These are phyloP conservation scores for Adelges cooleyi DNA, from an alignment of 1,140 invertebrate species.

Conservation along the genomic window DNA sequence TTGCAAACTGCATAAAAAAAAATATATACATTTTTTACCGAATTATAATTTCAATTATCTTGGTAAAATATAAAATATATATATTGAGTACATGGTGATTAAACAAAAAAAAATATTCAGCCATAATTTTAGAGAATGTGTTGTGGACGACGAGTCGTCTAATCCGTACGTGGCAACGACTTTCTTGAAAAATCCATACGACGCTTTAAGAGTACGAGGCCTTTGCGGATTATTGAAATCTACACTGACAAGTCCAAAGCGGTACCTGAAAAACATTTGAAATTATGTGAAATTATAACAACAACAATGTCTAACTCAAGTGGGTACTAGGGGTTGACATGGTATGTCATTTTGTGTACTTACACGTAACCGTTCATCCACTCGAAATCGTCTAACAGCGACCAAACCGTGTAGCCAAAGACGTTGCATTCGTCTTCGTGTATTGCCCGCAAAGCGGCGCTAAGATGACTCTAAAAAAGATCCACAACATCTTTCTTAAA, in stretches of 20 bases:
- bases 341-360: constrained; percentile 39
- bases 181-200: constrained; percentile 48
- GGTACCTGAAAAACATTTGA: constrained; percentile 44
- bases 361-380: constrained; percentile 55
- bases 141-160: too few species aligned
- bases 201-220: constrained; percentile 56
- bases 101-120: too few species aligned
- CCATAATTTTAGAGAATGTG: too few species aligned
- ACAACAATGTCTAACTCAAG: not conserved
- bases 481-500: constrained; percentile 13
- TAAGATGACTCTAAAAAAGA: constrained; percentile 50
- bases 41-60: too few species aligned
- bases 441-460: constrained; percentile 52
- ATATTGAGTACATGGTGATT: too few species aligned
- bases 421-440: constrained; percentile 52
- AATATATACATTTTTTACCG: too few species aligned
- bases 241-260: constrained; percentile 64
- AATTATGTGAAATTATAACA: not conserved
- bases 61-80: too few species aligned
- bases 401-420: constrained; percentile 57
- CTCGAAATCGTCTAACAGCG: constrained; percentile 68
- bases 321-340: too few species aligned
- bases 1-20: too few species aligned
- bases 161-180: constrained; percentile 38
- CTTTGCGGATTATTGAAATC: constrained; percentile 54